Evolutionary conservation across 1,140 invertebrate species (phyloP).

Genomic region (Oryzaephilus surinamensis): DNA sequence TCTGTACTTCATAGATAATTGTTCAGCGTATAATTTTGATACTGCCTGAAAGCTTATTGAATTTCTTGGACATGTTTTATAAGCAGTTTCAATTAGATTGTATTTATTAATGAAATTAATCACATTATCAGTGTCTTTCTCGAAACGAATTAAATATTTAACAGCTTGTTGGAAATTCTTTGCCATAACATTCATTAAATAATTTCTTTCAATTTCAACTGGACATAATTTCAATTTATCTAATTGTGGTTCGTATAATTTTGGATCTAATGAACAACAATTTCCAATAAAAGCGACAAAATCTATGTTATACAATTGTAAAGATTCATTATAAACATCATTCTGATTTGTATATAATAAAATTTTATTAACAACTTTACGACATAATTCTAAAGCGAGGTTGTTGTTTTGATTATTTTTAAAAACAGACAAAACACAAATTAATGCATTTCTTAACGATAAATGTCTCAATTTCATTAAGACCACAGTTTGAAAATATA

Average conservation of each 20-base stretch:
- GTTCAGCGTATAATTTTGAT: slow-evolving; percentile 12
- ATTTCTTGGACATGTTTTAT: slow-evolving; percentile 6
- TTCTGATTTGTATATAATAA: too few relatives aligned
- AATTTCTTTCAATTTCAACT: slow-evolving; percentile 10
- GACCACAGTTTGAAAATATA: too few relatives aligned
- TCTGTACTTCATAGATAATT: slow-evolving; percentile 9
- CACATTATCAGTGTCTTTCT: slow-evolving; percentile 1
- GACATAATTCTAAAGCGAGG: too few relatives aligned
- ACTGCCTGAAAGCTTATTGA: slow-evolving; percentile 11
- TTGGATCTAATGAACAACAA: slow-evolving; percentile 18
- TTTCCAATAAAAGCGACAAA: slow-evolving; percentile 16
- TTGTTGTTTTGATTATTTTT: too few relatives aligned
- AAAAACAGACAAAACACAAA: too few relatives aligned
- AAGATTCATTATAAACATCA: slow-evolving; percentile 9
- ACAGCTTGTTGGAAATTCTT: slow-evolving; percentile 14
- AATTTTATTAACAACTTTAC: too few relatives aligned
- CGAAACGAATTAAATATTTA: slow-evolving; percentile 15
- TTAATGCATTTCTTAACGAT: too few relatives aligned
- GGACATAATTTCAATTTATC: slow-evolving; percentile 9
- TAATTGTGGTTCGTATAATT: slow-evolving; percentile 17
- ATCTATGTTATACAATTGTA: slow-evolving; percentile 16
- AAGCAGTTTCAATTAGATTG: slow-evolving; percentile 14
- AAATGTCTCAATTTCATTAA: too few relatives aligned
- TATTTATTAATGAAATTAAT: slow-evolving; percentile 17
- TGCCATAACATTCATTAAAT: slow-evolving; percentile 12